Conservation (phyloP, 2,797 vertebrate genomes). For the Scyliorhinus canicula region DNA sequence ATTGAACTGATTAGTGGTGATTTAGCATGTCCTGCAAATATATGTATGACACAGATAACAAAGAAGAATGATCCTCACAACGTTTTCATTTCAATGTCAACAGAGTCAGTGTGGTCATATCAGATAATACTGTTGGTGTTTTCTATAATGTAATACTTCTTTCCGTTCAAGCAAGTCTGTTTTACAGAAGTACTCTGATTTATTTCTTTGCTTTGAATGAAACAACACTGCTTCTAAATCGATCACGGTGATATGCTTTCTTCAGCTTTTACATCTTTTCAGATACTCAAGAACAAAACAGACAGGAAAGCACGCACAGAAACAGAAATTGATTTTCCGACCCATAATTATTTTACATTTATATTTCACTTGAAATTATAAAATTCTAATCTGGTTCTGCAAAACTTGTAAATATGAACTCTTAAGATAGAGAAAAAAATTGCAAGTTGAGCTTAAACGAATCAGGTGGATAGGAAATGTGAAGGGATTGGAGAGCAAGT, state of each 20-base stretch:
- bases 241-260: background rate
- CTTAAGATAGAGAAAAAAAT: background rate
- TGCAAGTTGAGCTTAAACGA: background rate
- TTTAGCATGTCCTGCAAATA: background rate
- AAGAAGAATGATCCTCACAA: background rate
- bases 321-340: background rate
- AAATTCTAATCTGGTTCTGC: background rate
- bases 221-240: background rate
- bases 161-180: background rate
- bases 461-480: background rate
- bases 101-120: conserved; percentile 54
- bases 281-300: background rate
- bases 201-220: background rate
- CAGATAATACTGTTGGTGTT: conserved; percentile 52
- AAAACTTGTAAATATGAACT: background rate
- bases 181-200: conserved; percentile 12
- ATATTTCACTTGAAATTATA: background rate
- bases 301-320: too few relatives aligned
- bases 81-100: conserved; percentile 48
- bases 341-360: background rate
- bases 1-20: background rate
- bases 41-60: background rate
- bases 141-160: conserved; percentile 50
- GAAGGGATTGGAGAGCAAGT: background rate
- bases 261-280: background rate